phyloP scores from a whole-genome alignment of 2,888 invertebrate genomes.

The Agapostemon virescens region DNA sequence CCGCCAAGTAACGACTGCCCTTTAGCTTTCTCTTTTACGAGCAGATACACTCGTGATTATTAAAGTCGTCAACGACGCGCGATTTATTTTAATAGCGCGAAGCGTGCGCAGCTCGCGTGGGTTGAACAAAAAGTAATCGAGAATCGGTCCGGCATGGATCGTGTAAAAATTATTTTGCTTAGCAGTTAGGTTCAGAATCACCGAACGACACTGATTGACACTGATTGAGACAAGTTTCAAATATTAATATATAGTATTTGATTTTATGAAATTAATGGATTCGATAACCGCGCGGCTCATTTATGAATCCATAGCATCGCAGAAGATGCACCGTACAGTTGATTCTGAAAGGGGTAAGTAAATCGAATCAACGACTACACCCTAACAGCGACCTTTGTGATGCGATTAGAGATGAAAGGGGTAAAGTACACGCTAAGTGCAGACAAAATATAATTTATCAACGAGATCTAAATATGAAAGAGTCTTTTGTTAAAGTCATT shows the following conservation, averaged over 20 bases:
- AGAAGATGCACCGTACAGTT: neutral
- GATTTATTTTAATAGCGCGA: too few relatives aligned
- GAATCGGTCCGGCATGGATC: too few relatives aligned
- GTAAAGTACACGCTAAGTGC: constrained; percentile 65
- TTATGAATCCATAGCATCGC: neutral
- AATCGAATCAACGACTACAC: constrained; percentile 56
- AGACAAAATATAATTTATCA: constrained; percentile 61
- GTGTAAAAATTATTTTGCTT: too few relatives aligned
- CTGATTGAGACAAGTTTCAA: too few relatives aligned
- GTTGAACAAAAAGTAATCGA: too few relatives aligned
- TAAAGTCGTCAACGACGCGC: constrained; percentile 50
- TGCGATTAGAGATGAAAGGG: constrained; percentile 62
- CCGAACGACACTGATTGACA: too few relatives aligned
- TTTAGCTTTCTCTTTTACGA: constrained; percentile 40
- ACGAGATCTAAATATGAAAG: constrained; percentile 5
- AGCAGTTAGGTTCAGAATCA: too few relatives aligned
- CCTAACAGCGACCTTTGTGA: constrained; percentile 50
- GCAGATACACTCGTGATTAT: constrained; percentile 52
- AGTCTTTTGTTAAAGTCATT: neutral
- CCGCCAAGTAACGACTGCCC: neutral
- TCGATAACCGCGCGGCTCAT: neutral
- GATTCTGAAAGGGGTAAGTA: constrained; percentile 42
- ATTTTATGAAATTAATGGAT: neutral
- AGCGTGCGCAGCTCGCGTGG: too few relatives aligned
- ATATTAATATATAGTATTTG: too few relatives aligned